phyloP scores from a whole-genome alignment of 2,113 vertebrate genomes.

The Siniperca knerii region DNA sequence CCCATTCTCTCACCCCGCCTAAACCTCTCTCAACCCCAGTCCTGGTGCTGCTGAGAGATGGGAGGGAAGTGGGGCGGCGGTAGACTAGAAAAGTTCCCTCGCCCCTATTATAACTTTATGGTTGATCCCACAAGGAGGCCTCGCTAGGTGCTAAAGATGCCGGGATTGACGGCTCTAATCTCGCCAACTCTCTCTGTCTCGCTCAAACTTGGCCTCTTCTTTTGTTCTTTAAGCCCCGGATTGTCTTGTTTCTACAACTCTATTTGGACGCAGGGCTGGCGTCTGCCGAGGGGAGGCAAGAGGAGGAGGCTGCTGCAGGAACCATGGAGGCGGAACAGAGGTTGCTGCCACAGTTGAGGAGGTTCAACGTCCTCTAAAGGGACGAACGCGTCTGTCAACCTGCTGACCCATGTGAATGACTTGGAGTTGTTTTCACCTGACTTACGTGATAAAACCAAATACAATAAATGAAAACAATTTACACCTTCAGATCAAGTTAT shows the following conservation, averaged over 20 bases:
- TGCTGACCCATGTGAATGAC: background rate
- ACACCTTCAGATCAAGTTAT: background rate
- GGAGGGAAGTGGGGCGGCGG: constrained; percentile 33
- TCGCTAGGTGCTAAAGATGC: constrained; percentile 57
- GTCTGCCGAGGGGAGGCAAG: constrained; percentile 4
- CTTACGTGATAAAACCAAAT: background rate
- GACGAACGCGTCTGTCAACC: background rate
- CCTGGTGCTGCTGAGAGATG: constrained; percentile 17
- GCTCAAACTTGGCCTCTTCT: constrained; percentile 70
- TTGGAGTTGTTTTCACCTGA: background rate
- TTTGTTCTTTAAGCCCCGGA: constrained; percentile 83
- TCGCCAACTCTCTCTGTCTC: constrained; percentile 61
- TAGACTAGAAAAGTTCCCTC: constrained; percentile 73
- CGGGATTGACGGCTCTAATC: constrained; percentile 83
- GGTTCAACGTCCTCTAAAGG: background rate
- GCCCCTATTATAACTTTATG: constrained; percentile 76
- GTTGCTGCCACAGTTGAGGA: background rate
- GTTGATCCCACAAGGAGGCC: constrained; percentile 75
- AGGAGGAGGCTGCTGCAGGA: constrained; percentile 29
- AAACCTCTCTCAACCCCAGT: constrained; percentile 61
- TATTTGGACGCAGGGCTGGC: constrained; percentile 70
- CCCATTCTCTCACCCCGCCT: constrained; percentile 64
- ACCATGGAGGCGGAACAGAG: background rate
- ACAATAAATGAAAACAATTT: background rate
- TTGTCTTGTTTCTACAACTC: constrained; percentile 77